A percentile compares a stretch with the other conserved stretches of the same genome.
Conservation (phyloP, 1,140 invertebrate species). For the Heliconius hermathena region DNA sequence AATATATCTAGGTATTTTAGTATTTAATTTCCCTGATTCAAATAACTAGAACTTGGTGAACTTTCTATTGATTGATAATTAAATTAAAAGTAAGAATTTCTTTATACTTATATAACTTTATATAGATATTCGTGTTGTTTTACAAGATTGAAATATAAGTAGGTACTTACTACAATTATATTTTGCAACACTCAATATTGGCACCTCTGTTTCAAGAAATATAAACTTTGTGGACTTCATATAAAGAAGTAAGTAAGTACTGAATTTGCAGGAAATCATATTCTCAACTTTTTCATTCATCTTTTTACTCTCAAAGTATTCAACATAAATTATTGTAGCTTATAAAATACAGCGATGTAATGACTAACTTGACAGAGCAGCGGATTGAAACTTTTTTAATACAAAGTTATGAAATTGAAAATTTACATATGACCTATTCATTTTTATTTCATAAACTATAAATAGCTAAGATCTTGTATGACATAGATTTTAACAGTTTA, state of each 20-base stretch:
- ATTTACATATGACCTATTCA: not conserved
- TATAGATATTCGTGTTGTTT: too few species aligned
- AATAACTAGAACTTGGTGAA: not conserved
- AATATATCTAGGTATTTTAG: too few species aligned
- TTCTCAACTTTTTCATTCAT: not conserved
- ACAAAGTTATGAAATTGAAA: not conserved
- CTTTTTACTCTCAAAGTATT: not conserved
- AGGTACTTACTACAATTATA: too few species aligned
- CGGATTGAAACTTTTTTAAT: conserved; percentile 5
- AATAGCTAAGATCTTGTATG: not conserved
- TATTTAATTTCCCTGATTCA: too few species aligned
- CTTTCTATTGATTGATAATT: not conserved
- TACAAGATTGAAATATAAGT: not conserved
- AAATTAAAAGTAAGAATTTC: not conserved
- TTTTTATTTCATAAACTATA: not conserved
- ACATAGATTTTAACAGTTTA: not conserved
- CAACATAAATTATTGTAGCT: conserved; percentile 1
- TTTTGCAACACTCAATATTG: not conserved
- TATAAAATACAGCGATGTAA: not conserved
- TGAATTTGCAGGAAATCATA: not conserved
- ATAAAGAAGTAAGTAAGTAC: not conserved
- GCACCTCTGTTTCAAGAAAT: not conserved
- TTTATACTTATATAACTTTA: too few species aligned
- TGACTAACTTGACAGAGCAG: not conserved
- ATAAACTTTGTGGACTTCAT: not conserved